Evolutionary conservation across 2,113 vertebrate species (phyloP).

Genomic region (Phrynosoma blainvillii): DNA sequence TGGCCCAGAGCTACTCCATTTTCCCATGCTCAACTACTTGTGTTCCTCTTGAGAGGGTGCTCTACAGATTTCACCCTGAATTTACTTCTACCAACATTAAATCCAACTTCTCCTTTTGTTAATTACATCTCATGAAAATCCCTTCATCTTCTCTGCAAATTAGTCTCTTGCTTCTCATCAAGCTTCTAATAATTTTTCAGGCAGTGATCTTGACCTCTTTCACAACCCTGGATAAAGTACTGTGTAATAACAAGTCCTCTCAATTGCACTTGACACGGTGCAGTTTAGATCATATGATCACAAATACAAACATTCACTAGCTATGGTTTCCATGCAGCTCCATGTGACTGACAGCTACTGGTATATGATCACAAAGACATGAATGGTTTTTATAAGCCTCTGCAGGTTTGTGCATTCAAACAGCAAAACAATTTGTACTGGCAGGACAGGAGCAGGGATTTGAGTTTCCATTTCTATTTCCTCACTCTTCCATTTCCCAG

Average conservation of each 20-base stretch:
- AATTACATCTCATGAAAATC: slow-evolving; percentile 20
- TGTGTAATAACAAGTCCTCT: slow-evolving; percentile 6
- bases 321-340: background rate
- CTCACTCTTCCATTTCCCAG: background rate
- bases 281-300: slow-evolving; percentile 8
- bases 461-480: background rate
- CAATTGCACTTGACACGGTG: background rate
- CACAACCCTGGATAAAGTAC: background rate
- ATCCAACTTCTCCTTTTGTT: background rate
- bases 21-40: background rate
- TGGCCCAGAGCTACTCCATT: background rate
- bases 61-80: background rate
- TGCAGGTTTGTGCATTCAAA: background rate
- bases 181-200: slow-evolving; percentile 9
- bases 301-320: slow-evolving; percentile 3
- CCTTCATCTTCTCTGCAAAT: slow-evolving; percentile 10
- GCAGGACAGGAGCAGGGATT: background rate
- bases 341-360: background rate
- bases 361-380: background rate
- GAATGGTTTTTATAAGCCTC: background rate
- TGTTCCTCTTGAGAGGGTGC: background rate
- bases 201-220: slow-evolving; percentile 4
- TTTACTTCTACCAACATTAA: background rate
- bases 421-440: background rate
- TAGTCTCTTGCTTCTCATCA: slow-evolving; percentile 4